Conservation (phyloP, 2,888 invertebrate species). For the Vannuccia rotundouncinata region DNA sequence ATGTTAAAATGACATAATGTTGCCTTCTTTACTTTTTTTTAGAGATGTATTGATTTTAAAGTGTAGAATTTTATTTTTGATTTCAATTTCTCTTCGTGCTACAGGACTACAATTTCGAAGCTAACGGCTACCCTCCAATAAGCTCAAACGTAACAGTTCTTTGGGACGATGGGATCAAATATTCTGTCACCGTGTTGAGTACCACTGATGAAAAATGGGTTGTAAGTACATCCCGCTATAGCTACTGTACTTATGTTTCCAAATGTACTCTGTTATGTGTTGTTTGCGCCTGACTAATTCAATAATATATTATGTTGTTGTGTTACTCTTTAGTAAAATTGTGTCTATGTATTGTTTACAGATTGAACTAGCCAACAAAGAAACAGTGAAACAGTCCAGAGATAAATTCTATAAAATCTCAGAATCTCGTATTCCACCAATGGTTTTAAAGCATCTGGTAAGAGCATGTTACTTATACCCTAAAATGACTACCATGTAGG, state of each 20-base stretch:
- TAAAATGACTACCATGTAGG: too few relatives aligned
- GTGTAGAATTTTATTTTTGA: too few relatives aligned
- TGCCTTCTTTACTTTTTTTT: too few relatives aligned
- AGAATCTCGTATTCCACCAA: neutral
- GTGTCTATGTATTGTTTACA: neutral
- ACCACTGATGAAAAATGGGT: neutral
- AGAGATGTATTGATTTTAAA: too few relatives aligned
- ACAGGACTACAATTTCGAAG: neutral
- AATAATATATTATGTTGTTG: too few relatives aligned
- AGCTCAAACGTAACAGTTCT: neutral
- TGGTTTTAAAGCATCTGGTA: neutral
- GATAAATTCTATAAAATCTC: neutral
- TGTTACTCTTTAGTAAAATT: too few relatives aligned
- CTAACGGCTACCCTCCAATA: neutral
- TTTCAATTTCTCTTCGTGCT: neutral
- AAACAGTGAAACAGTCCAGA: neutral
- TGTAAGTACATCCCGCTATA: neutral
- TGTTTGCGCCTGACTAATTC: too few relatives aligned
- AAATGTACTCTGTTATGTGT: too few relatives aligned
- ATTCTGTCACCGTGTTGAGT: neutral
- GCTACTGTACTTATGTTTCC: too few relatives aligned
- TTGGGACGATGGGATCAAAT: neutral
- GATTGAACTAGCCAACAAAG: neutral
- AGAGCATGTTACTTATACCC: neutral
- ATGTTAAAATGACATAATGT: too few relatives aligned